Percentiles rank a stretch among this genome's conserved stretches.
phyloP scores from a whole-genome alignment of 2,888 invertebrate species.

The Callosobruchus maculatus region DNA sequence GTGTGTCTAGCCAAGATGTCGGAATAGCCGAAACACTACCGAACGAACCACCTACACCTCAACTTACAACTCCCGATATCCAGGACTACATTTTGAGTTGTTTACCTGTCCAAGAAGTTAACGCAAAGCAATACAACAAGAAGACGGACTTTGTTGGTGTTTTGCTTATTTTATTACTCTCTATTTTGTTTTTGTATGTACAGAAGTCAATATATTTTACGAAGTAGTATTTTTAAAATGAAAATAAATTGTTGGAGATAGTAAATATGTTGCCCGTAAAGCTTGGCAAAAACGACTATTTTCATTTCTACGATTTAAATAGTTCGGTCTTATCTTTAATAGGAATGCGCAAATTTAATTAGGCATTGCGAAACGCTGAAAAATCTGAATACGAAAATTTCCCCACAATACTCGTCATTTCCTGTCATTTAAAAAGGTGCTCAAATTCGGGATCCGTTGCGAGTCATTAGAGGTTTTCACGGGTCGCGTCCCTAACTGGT shows the following conservation, averaged over 20 bases:
- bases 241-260: constrained; percentile 12
- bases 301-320: too few relatives aligned
- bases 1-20: constrained; percentile 27
- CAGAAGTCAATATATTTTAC: constrained; percentile 38
- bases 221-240: constrained; percentile 31
- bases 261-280: neutral
- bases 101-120: constrained; percentile 24
- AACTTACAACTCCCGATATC: constrained; percentile 26
- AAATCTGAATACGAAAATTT: too few relatives aligned
- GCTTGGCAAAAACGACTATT: neutral
- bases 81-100: constrained; percentile 33
- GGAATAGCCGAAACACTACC: constrained; percentile 2
- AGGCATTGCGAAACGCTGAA: too few relatives aligned
- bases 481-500: too few relatives aligned
- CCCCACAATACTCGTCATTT: too few relatives aligned
- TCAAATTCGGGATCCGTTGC: too few relatives aligned
- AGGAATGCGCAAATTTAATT: too few relatives aligned
- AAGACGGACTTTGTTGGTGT: constrained; percentile 29
- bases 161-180: constrained; percentile 33
- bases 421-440: too few relatives aligned
- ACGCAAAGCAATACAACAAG: constrained; percentile 12
- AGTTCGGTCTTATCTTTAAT: too few relatives aligned
- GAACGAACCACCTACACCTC: neutral
- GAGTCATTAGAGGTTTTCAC: too few relatives aligned
- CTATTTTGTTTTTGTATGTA: constrained; percentile 36